Evolutionary conservation across 2,888 invertebrate species (phyloP), one percentile per base, ranked within the genome.

Genomic region (Calliphora vomitoria): DNA sequence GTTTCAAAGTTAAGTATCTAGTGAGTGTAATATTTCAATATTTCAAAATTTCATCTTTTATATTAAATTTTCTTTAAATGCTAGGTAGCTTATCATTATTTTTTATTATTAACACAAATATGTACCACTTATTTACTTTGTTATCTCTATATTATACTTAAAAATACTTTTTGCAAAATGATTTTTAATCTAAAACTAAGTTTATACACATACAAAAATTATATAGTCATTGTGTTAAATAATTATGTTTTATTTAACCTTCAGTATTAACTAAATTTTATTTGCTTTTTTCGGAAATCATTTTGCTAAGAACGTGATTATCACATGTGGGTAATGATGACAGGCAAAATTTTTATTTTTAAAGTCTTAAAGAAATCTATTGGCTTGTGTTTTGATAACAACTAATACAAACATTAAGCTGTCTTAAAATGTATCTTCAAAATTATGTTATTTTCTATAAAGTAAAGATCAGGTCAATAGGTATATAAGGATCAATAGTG

Each of bases 311-410:
- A 64, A 64, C 64, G 64, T 64, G 64, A 64, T 38, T 64, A 18
- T 64, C 64, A 64, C 64, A 64, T 41, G 64, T 64, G 35, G 10
- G 10, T 11, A 64, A 64, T 64, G 10, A 64, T 64, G 64, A 64
- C 64, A 20, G 38, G 38, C 38, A 41, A 41, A 41, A 41, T 41
- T 41, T 41, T 41, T 41, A 41, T 41, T 6, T 41, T 41, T 41
- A 41, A 41, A 3, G 8, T 1, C 2, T 25, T 25, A 25, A 25
- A 25, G 25, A 25, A 25, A 25, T 25, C 25, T 25, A 25, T 25
- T 25, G 25, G 25, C 25, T 1, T 25, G 25, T 25, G 25, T 25
- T 25, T 25, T 25, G 25, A 25, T 25, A 25, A 25, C 25, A 25
- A 25, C 25, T 25, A 25, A 25, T 25, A 25, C 25, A 25, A 25